Conservation (phyloP, 2,797 vertebrate species). For the Sebastes matsubarae region DNA sequence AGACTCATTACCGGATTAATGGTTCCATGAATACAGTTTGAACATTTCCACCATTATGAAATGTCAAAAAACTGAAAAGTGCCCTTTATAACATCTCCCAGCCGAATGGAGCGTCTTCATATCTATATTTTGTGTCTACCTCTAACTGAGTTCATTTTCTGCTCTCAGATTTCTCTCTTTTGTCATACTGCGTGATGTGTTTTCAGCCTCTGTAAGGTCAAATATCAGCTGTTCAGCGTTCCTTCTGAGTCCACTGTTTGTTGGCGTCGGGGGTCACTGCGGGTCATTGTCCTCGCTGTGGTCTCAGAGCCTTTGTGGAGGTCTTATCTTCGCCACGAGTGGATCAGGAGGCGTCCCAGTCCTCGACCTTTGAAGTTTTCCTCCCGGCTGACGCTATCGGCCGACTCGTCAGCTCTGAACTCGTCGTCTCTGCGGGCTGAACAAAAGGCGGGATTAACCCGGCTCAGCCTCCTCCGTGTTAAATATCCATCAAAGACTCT, state of each 20-base stretch:
- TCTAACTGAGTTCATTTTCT: too few relatives aligned
- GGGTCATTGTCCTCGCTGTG: neutral
- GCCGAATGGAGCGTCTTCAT: neutral
- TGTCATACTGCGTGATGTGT: too few relatives aligned
- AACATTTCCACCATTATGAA: neutral
- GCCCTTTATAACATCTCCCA: too few relatives aligned
- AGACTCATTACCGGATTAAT: neutral
- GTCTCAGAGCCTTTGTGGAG: conserved; percentile 17
- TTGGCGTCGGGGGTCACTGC: neutral
- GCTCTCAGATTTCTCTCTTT: too few relatives aligned
- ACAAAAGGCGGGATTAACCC: conserved; percentile 63
- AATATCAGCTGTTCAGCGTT: neutral
- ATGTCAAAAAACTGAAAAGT: neutral
- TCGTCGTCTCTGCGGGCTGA: conserved; percentile 9
- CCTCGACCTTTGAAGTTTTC: conserved; percentile 56
- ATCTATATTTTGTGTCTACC: too few relatives aligned
- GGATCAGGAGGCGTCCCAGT: conserved; percentile 22
- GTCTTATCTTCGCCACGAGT: conserved; percentile 11
- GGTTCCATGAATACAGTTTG: neutral
- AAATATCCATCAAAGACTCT: conserved; percentile 60
- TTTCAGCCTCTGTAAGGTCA: neutral
- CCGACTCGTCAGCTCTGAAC: conserved; percentile 38
- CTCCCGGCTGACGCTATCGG: conserved; percentile 32
- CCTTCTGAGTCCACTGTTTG: neutral
- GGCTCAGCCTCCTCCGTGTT: conserved; percentile 28